Base-by-base conservation (phyloP, 2,888 invertebrate species). In the Hypena proboscidalis region DNA sequence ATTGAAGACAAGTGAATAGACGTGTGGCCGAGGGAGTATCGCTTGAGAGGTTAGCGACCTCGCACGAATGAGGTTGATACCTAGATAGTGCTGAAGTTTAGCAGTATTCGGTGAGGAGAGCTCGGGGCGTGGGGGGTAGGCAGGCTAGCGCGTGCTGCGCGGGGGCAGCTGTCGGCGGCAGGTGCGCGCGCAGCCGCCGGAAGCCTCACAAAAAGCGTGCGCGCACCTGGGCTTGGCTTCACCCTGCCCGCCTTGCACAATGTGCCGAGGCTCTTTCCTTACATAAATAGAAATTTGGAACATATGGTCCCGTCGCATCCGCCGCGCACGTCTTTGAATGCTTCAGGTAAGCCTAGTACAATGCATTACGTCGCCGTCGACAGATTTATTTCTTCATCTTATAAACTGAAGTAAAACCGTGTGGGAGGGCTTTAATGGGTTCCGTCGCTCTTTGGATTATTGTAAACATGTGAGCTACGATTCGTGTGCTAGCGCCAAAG, bases 101-200 rank as follows among this genome's bases (percentile, higher is more conserved):
- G 34, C 30, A 34, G 36, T 33, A 27, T 19, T 34, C 17, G 33
- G 26, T 25, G 30, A 23, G 6, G n/a, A n/a, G 8, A n/a, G 2
- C n/a, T 9, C 11, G 31, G 20, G 31, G 48, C 44, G 61, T 43
- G 57, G 39, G 53, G n/a, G 11, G 2, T 7, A 10, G 22, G 43
- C 31, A 33, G 37, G 44, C 19, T 4, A 54, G 58, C 54, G 63
- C 58, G 60, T 56, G 51, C 40, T 56, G 47, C 56, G 63, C 79
- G 72, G 78, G 8, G 11, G 32, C 21, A 0, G 80, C 15, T n/a
- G 23, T 8, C 4, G 5, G 35, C 32, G 84, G 85, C 85, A 84
- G 85, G 82, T 86, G 90, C 79, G 78, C 80, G 70, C 80, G 85
- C 91, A 90, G 89, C 89, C 85, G 83, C 78, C 84, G 88, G 89